Evolutionary conservation across 2,888 invertebrate species (phyloP).

Genomic region (Sericinus montela): DNA sequence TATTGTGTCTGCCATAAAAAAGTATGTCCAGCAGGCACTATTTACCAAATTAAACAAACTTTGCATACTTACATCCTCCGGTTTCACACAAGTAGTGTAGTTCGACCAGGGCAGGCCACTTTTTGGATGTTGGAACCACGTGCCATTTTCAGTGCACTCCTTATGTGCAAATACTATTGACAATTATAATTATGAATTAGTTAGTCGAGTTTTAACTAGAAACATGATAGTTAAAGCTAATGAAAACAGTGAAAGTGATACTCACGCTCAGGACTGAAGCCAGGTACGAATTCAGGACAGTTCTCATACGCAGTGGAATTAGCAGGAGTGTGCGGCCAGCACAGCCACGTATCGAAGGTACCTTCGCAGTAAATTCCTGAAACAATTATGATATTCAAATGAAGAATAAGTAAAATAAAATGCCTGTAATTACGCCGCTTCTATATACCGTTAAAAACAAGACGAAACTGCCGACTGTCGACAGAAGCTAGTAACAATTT

Average conservation of each 20-base stretch:
- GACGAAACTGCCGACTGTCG: too few species aligned
- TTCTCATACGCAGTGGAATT: conserved; percentile 82
- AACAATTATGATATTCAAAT: conserved; percentile 19
- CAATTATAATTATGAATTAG: background rate
- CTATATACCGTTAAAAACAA: too few species aligned
- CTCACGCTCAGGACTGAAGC: conserved; percentile 79
- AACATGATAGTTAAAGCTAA: too few species aligned
- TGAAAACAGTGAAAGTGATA: too few species aligned
- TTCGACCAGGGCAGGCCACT: conserved; percentile 92
- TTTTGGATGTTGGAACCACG: conserved; percentile 90
- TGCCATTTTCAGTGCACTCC: conserved; percentile 87
- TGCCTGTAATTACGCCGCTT: too few species aligned
- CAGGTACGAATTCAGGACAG: conserved; percentile 87
- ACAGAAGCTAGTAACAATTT: too few species aligned
- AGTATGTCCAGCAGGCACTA: too few species aligned
- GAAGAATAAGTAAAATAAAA: too few species aligned
- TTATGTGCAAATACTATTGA: conserved; percentile 88
- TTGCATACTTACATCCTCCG: conserved; percentile 78
- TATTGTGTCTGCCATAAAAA: too few species aligned
- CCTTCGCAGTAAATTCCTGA: conserved; percentile 83
- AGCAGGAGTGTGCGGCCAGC: conserved; percentile 86
- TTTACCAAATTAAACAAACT: background rate
- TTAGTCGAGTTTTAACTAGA: too few species aligned
- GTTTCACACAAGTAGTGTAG: conserved; percentile 90
- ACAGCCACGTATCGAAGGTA: conserved; percentile 91